These are phyloP conservation scores for Pseudeuparius sepicola DNA, from an alignment of 2,888 invertebrate species.

Conservation along the genomic window DNA sequence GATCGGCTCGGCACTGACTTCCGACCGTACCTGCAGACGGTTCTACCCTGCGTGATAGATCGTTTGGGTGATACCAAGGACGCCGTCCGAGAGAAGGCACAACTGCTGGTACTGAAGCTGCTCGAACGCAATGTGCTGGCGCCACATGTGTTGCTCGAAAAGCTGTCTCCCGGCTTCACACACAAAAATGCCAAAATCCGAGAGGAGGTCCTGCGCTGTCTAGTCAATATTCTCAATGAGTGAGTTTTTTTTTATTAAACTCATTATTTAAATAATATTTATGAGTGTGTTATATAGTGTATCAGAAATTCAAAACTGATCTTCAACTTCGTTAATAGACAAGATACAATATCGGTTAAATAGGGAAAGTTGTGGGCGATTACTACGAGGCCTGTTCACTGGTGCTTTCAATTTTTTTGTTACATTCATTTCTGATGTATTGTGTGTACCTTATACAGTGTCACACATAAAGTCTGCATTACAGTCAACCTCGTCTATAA, in stretches of 20 bases:
- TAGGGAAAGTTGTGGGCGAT: too few species aligned
- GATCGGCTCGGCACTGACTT: constrained; percentile 83
- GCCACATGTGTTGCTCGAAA: constrained; percentile 63
- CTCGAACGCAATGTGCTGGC: constrained; percentile 60
- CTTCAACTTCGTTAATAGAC: too few species aligned
- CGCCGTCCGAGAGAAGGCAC: constrained; percentile 57
- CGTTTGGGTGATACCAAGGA: constrained; percentile 49
- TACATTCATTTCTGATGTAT: too few species aligned
- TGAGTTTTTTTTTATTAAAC: constrained; percentile 41
- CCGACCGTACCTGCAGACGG: constrained; percentile 73
- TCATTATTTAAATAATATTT: too few species aligned
- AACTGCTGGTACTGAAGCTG: constrained; percentile 59
- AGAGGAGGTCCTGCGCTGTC: constrained; percentile 76
- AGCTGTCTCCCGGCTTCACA: constrained; percentile 55
- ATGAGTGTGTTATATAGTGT: too few species aligned
- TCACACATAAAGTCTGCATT: too few species aligned
- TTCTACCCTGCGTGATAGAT: constrained; percentile 74
- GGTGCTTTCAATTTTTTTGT: too few species aligned
- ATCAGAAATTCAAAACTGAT: too few species aligned
- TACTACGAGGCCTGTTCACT: too few species aligned
- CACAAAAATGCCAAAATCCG: constrained; percentile 91
- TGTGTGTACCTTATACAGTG: too few species aligned
- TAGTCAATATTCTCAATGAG: constrained; percentile 75
- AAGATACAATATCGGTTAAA: too few species aligned
- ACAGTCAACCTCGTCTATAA: too few species aligned